Evolutionary conservation across 1,140 invertebrate species (phyloP), one percentile per base, ranked within the genome.

Genomic region (Drosophila guanche): DNA sequence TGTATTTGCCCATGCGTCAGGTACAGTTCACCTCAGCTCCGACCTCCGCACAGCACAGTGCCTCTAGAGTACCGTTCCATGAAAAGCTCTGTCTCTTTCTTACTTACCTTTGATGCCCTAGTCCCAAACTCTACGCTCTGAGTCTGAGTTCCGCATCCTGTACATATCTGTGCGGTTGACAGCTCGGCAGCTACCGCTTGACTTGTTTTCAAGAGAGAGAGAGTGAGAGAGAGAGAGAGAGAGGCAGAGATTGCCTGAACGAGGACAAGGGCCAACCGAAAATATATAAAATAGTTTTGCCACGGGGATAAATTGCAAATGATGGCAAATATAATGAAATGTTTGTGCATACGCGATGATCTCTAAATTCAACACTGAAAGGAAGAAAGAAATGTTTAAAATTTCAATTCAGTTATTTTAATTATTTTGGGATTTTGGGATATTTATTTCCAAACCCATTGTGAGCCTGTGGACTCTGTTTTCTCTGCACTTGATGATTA

Each of bases 1-100:
- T 76, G 55, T 63, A 65, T 83, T 83, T 83, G 74, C 68, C 61
- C 43, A 51, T 62, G 75, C 75, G 79, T 84, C 80, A 85, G 80
- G 45, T 84, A 66, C 80, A 84, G 79, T 55, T 51, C 57, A 66
- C 43, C 47, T 62, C 60, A 69, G 61, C 43, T 67, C 22, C 33
- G 66, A 48, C 54, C 45, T 20, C 40, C 0, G 14, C 37, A 22
- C 6, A 8, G 33, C 51, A 20, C 10, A 22, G 3, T 20, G 14
- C 25, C 41, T 45, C 22, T 41, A 60, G 45, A 25, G 65, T 27
- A 45, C 22, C 65, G 22, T 47, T 16, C 61, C 5, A 23, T 4
- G 37, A 12, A 4, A 27, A 12, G 5, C 10, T 10, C 27, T 4
- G 6, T 23, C 42, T 23, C 42, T n/a, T 12, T 27, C 6, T 45